Percentiles rank a stretch among this genome's conserved stretches.
Conservation (phyloP, 1,140 invertebrate species). For the Adoxophyes honmai region DNA sequence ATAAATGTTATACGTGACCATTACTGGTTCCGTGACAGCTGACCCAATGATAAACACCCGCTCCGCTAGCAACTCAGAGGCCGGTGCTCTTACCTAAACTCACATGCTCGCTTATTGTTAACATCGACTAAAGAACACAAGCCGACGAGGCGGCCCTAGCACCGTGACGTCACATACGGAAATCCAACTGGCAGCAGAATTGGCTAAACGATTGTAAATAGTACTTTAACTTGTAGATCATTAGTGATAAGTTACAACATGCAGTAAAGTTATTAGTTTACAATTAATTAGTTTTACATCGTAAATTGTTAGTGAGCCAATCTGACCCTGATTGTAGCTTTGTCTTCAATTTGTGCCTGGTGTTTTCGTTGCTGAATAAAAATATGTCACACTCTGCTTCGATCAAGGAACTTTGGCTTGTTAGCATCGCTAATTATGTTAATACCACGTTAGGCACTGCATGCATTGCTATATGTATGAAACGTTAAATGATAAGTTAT, state of each 20-base stretch:
- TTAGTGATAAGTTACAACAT: constrained; percentile 7
- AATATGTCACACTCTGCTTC: neutral
- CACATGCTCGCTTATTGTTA: too few relatives aligned
- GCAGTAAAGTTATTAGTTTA: constrained; percentile 14
- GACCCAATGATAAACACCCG: too few relatives aligned
- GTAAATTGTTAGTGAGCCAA: constrained; percentile 8
- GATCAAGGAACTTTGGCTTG: constrained; percentile 7
- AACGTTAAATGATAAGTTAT: constrained; percentile 1
- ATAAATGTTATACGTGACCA: too few relatives aligned
- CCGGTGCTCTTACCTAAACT: too few relatives aligned
- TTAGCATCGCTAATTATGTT: neutral
- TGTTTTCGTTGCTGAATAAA: neutral
- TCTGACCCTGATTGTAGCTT: constrained; percentile 11
- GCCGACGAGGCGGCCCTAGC: neutral
- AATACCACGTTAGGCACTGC: neutral
- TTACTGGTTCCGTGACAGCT: too few relatives aligned
- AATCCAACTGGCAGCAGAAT: constrained; percentile 11
- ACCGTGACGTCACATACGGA: neutral
- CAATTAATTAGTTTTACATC: constrained; percentile 5
- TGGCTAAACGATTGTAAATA: constrained; percentile 15
- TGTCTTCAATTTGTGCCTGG: neutral
- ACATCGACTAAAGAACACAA: too few relatives aligned
- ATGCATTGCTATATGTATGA: neutral
- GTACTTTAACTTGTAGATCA: constrained; percentile 7
- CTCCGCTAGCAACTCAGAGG: too few relatives aligned